Conservation (phyloP, 2,113 vertebrate genomes). For the Brienomyrus longianalis region DNA sequence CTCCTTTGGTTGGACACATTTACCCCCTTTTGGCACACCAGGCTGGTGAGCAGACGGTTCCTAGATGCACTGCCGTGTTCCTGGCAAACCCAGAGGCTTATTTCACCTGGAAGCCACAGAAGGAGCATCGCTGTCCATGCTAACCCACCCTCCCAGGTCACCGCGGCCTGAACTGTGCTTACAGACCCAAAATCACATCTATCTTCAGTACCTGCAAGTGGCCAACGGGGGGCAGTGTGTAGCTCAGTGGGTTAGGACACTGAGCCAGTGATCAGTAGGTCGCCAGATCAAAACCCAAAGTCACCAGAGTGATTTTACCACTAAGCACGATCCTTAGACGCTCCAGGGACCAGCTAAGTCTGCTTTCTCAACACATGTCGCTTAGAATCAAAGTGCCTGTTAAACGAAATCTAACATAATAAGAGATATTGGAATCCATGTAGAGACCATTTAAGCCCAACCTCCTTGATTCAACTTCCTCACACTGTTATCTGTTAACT, state of each 20-base stretch:
- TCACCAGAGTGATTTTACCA: neutral
- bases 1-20: neutral
- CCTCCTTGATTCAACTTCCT: neutral
- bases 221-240: neutral
- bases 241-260: neutral
- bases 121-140: neutral
- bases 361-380: neutral
- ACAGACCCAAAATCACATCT: neutral
- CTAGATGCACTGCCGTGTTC: neutral
- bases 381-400: neutral
- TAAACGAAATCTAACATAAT: neutral
- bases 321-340: neutral
- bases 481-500: neutral
- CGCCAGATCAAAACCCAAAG: neutral
- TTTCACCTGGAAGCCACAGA: neutral
- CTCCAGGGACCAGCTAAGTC: neutral
- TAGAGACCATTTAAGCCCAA: neutral
- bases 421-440: neutral
- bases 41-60: neutral
- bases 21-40: neutral
- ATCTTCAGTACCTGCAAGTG: neutral
- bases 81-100: neutral
- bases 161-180: neutral
- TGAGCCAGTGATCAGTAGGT: neutral
- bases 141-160: neutral